Evolutionary conservation across 2,888 invertebrate species (phyloP).

Genomic region (Zaprionus bogoriensis): DNA sequence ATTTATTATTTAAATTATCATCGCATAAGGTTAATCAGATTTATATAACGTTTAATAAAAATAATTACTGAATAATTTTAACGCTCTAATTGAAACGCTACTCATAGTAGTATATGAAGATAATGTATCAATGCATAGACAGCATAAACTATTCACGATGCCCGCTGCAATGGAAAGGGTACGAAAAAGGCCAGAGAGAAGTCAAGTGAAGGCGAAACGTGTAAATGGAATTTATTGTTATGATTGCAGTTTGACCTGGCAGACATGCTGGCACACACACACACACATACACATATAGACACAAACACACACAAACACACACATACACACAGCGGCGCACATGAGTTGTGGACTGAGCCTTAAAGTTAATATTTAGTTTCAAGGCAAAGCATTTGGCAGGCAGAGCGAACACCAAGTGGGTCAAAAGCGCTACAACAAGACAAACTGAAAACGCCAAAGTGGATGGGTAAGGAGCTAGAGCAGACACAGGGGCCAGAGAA

Average conservation of each 20-base stretch:
- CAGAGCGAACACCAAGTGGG: slow-evolving; percentile 44
- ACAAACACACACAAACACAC: slow-evolving; percentile 1
- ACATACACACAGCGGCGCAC: slow-evolving; percentile 6
- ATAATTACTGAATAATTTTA: too few relatives aligned
- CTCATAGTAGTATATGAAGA: too few relatives aligned
- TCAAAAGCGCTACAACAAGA: slow-evolving; percentile 51
- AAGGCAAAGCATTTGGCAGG: slow-evolving; percentile 46
- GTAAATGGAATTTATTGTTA: slow-evolving; percentile 71
- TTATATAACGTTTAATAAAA: too few relatives aligned
- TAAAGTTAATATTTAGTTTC: slow-evolving; percentile 59
- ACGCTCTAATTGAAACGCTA: too few relatives aligned
- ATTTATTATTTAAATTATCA: too few relatives aligned
- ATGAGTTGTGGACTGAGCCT: slow-evolving; percentile 31
- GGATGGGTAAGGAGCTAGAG: neutral
- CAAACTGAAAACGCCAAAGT: slow-evolving; percentile 16
- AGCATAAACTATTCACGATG: slow-evolving; percentile 13
- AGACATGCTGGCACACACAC: slow-evolving; percentile 3
- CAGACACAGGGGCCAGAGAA: neutral
- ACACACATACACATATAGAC: neutral
- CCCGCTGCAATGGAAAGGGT: slow-evolving; percentile 1
- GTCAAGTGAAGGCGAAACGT: slow-evolving; percentile 47
- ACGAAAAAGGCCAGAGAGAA: slow-evolving; percentile 10
- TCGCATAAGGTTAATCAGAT: too few relatives aligned
- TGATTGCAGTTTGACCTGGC: slow-evolving; percentile 61
- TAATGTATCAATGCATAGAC: too few relatives aligned